A percentile compares a stretch with the other conserved stretches of the same genome.
Evolutionary conservation across 2,888 invertebrate species (phyloP).

Genomic region (Xylota segnis): DNA sequence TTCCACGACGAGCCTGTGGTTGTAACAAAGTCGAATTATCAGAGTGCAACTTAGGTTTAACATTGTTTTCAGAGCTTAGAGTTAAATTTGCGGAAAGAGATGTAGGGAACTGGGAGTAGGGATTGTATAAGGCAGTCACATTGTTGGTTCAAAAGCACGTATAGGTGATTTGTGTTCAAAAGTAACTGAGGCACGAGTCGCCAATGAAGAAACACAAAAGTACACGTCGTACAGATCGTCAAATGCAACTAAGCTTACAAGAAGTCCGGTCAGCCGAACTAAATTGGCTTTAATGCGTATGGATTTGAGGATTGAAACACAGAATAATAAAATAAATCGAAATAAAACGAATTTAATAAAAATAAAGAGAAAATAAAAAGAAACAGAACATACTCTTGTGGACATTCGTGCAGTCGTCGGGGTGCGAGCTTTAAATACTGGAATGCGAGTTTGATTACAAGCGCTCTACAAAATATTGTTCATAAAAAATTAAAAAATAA

Average conservation of each 20-base stretch:
- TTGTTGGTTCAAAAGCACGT: no score
- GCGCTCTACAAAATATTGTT: constrained; percentile 80
- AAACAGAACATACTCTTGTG: constrained; percentile 80
- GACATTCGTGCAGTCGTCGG: constrained; percentile 69
- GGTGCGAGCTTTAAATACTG: constrained; percentile 79
- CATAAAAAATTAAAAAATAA: constrained; percentile 67
- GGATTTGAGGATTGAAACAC: not conserved
- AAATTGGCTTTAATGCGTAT: not conserved
- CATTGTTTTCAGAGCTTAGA: not conserved
- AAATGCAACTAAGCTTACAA: no score
- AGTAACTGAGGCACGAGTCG: no score
- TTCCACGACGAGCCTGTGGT: constrained; percentile 81
- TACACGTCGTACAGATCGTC: no score
- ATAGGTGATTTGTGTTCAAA: no score
- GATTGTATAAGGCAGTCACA: not conserved
- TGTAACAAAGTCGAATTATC: not conserved
- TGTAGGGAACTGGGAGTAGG: not conserved
- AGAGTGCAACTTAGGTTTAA: no score
- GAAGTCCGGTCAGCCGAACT: no score
- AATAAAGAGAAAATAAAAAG: constrained; percentile 41
- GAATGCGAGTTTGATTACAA: constrained; percentile 81
- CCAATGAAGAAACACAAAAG: no score
- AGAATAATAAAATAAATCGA: constrained; percentile 7
- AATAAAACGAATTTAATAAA: constrained; percentile 42
- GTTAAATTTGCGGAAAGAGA: not conserved